Evolutionary conservation across 1,140 invertebrate genomes (phyloP).

Genomic region (Macrobrachium rosenbergii): DNA sequence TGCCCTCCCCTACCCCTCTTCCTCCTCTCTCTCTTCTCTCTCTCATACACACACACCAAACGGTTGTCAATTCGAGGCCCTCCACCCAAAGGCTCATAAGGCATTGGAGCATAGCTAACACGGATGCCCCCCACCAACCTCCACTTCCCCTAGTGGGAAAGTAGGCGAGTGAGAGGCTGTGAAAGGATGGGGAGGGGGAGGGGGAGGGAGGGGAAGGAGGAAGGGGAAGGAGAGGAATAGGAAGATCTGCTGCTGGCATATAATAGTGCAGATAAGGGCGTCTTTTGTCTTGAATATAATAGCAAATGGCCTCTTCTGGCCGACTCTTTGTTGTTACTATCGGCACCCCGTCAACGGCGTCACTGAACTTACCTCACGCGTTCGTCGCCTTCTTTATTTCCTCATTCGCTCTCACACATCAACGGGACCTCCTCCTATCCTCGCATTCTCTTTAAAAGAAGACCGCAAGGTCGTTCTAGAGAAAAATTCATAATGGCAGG

Average conservation of each 20-base stretch:
- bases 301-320: constrained; percentile 43
- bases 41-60: too few species aligned
- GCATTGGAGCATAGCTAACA: not conserved
- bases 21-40: not conserved
- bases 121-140: not conserved
- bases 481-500: too few species aligned
- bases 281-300: constrained; percentile 54
- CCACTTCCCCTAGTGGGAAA: not conserved
- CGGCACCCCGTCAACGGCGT: constrained; percentile 30
- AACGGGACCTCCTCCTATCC: too few species aligned
- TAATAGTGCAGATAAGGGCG: constrained; percentile 45
- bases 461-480: too few species aligned
- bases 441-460: too few species aligned
- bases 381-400: too few species aligned
- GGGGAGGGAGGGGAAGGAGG: too few species aligned
- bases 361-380: too few species aligned
- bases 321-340: constrained; percentile 50
- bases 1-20: too few species aligned
- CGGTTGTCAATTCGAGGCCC: too few species aligned
- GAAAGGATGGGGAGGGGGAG: constrained; percentile 6
- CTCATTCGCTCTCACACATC: too few species aligned
- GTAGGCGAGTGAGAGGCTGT: not conserved
- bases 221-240: not conserved
- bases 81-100: too few species aligned
- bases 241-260: not conserved